phyloP scores from a whole-genome alignment of 2,888 invertebrate genomes.

The Trachelus iudaicus region DNA sequence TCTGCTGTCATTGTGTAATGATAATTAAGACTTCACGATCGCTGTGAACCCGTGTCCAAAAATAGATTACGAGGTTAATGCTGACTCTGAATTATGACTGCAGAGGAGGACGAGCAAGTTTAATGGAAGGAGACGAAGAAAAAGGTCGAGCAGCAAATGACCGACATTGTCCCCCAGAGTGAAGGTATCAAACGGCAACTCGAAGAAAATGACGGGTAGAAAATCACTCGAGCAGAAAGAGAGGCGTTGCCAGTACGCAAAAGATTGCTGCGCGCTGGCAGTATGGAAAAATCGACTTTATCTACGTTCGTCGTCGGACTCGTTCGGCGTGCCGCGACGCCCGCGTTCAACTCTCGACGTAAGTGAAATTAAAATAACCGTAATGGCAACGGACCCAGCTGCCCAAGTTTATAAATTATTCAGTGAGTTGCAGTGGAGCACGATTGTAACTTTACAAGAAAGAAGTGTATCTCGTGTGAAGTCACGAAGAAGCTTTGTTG shows the following conservation, averaged over 20 bases:
- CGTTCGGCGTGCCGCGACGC: neutral
- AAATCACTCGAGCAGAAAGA: neutral
- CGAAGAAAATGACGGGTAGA: neutral
- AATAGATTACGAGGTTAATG: neutral
- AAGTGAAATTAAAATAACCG: neutral
- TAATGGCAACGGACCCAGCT: neutral
- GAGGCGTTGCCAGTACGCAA: neutral
- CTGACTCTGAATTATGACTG: neutral
- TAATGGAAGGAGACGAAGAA: neutral
- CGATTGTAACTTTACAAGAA: neutral
- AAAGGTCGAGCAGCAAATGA: neutral
- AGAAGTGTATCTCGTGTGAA: neutral
- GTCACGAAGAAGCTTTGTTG: neutral
- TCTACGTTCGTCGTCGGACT: neutral
- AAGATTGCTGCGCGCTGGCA: neutral
- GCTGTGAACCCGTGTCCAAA: neutral
- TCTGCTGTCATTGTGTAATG: neutral
- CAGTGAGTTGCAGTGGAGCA: neutral
- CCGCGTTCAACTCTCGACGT: neutral
- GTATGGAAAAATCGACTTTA: neutral
- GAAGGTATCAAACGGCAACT: neutral
- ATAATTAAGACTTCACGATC: slow-evolving; percentile 24
- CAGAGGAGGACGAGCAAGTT: neutral
- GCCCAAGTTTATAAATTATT: neutral
- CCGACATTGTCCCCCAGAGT: neutral